phyloP scores from a whole-genome alignment of 2,113 vertebrate genomes.

The Aptenodytes patagonicus region DNA sequence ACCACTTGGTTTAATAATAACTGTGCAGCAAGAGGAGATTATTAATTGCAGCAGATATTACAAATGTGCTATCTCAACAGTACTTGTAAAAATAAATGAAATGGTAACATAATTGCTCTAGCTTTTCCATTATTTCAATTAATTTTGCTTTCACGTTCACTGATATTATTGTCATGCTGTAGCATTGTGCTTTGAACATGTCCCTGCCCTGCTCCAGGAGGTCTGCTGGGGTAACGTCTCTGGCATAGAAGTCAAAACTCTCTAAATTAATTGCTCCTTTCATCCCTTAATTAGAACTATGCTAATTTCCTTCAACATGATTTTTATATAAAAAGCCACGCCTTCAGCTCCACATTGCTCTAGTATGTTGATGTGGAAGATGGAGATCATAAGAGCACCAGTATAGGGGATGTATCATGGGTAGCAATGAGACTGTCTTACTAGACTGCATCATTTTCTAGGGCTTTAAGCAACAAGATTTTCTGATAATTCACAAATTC shows the following conservation, averaged over 20 bases:
- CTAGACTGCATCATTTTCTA: not conserved
- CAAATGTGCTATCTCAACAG: not conserved
- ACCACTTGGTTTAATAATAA: not conserved
- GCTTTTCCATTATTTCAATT: constrained; percentile 11
- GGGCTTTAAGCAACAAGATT: not conserved
- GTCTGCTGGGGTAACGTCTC: not conserved
- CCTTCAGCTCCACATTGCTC: not conserved
- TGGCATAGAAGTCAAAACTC: not conserved
- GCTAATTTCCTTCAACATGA: constrained; percentile 21
- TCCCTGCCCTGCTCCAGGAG: not conserved
- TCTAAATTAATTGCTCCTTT: not conserved
- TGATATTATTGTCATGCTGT: not conserved
- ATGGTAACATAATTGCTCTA: not conserved
- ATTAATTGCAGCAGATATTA: not conserved
- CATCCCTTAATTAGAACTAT: constrained; percentile 6
- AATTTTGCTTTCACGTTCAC: not conserved
- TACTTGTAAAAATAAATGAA: not conserved
- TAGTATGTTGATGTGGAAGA: not conserved
- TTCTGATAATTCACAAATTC: not conserved
- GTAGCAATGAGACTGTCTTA: not conserved
- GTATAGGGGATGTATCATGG: not conserved
- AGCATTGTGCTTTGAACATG: not conserved
- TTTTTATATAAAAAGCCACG: not conserved
- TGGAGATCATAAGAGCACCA: not conserved
- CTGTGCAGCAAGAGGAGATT: not conserved